Base-by-base conservation (phyloP, 2,888 invertebrate species). In the Dicyrtoma fusca region DNA sequence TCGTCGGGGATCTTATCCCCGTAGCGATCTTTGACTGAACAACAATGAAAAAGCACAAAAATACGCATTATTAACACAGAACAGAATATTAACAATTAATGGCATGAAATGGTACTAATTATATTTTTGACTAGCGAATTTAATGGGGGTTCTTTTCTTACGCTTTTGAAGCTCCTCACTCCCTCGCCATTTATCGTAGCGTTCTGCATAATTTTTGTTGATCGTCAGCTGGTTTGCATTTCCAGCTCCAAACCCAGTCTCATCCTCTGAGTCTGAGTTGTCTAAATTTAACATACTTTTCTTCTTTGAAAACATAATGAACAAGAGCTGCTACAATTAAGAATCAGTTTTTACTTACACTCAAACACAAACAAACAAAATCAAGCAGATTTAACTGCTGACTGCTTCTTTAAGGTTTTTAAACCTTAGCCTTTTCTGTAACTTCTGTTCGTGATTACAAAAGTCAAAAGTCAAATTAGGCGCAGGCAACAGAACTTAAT, bases 131-230 rank as follows among this genome's bases (percentile, higher is more conserved):
- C n/a, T 49, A 49, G n/a, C n/a, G 3, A 34, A 34, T 34, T 34
- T 34, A 5, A 34, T 5, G 8, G 3, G 14, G 5, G 42, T 17
- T 44, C 23, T 45, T 42, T 42, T 68, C 72, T 85, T 86, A 92
- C 92, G 84, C 86, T 91, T 92, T 82, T 94, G 90, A 21, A 92
- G 84, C 83, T 94, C 91, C 84, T 96, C 96, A 82, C 92, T 92
- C 81, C 91, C 89, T 66, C 95, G 87, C 89, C 94, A 92, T 73
- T 85, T 86, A 82, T 94, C 89, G 82, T 95, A 96, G 78, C 88
- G 89, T 79, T 90, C 90, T 0, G 96, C 95, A 84, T 94, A 96
- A 68, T 88, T 88, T 82, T 89, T 88, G 83, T 94, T 90, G 25
- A 91, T 89, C 82, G 88, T 88, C 42, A 94, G 84, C 68, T 87